Base-by-base conservation (phyloP, 2,797 vertebrate genomes). In the Chelon auratus region DNA sequence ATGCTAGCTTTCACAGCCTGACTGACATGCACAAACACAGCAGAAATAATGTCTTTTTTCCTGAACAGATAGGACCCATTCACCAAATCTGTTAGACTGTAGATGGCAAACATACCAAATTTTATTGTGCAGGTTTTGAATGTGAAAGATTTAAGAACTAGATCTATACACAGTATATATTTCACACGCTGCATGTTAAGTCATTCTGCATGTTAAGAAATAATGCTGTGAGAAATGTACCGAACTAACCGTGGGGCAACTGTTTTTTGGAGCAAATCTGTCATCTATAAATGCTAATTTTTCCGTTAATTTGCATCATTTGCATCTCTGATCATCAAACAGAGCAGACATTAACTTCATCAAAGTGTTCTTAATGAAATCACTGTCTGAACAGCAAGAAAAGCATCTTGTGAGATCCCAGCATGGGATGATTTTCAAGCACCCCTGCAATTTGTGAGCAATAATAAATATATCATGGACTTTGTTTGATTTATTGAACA, bases 81-180 rank as follows among this genome's bases (percentile, higher is more conserved):
- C 37, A 14, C 10, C 37, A 1, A 11, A 30, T 14, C 47, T 37
- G n/a, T 55, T 18, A 57, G 20, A n/a, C 24, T 24, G 18, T 26
- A 63, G 48, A 50, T 17, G 53, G 26, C 14, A 43, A 59, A 37
- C 47, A 61, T 68, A 47, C 47, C 7, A 65, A 24, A 83, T 62
- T 55, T 43, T 48, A 11, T 60, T 24, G 17, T 30, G 48, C 15
- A 17, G 3, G 15, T 54, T 74, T 22, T 26, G 39, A 53, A 67
- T 55, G 59, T 54, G 47, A 43, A 30, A 56, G 39, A 65, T 43
- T 64, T 69, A 3, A 47, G 45, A 18, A 18, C 5, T 18, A 47
- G 9, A 20, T 5, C 40, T 36, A 11, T 24, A 24, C 36, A 33
- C 30, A 33, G 30, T 33, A 39, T 6, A 48, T 48, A 48, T 58